Percentiles rank a stretch among this genome's conserved stretches.
Conservation (phyloP, 2,113 vertebrate genomes). For the Gobio gobio region DNA sequence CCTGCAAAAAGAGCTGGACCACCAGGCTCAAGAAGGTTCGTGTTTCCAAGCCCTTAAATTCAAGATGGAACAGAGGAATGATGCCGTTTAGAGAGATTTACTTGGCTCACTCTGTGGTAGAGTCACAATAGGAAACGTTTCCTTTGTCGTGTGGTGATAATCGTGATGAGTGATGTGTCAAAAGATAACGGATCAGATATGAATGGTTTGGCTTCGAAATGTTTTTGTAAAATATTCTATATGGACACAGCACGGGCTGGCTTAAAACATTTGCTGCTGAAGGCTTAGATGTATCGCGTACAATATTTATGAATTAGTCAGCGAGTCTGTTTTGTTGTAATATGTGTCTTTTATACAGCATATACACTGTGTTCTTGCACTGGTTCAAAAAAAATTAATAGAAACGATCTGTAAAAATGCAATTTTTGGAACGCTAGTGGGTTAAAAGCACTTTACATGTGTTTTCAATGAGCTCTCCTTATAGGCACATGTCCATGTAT, state of each 20-base stretch:
- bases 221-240: slow-evolving; percentile 28
- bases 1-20: slow-evolving; percentile 78
- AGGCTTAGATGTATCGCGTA: neutral
- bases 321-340: slow-evolving; percentile 1
- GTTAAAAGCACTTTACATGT: slow-evolving; percentile 37
- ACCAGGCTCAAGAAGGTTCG: slow-evolving; percentile 64
- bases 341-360: slow-evolving; percentile 14
- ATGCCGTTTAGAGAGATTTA: slow-evolving; percentile 1
- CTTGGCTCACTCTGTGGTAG: slow-evolving; percentile 14
- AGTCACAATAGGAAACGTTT: slow-evolving; percentile 19
- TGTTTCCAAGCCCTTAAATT: slow-evolving; percentile 26
- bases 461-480: slow-evolving; percentile 27
- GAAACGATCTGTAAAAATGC: slow-evolving; percentile 26
- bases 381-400: slow-evolving; percentile 17
- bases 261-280: slow-evolving; percentile 36
- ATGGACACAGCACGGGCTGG: slow-evolving; percentile 26
- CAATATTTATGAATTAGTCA: slow-evolving; percentile 25
- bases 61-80: slow-evolving; percentile 21
- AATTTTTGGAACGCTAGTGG: slow-evolving; percentile 20
- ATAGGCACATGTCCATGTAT: slow-evolving; percentile 51
- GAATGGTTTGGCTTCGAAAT: slow-evolving; percentile 21
- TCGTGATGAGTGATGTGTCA: slow-evolving; percentile 22
- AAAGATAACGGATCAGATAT: slow-evolving; percentile 38
- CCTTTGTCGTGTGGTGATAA: slow-evolving; percentile 37
- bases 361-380: slow-evolving; percentile 31